Conservation (phyloP, 2,797 vertebrate genomes). For the Limosa lapponica region DNA sequence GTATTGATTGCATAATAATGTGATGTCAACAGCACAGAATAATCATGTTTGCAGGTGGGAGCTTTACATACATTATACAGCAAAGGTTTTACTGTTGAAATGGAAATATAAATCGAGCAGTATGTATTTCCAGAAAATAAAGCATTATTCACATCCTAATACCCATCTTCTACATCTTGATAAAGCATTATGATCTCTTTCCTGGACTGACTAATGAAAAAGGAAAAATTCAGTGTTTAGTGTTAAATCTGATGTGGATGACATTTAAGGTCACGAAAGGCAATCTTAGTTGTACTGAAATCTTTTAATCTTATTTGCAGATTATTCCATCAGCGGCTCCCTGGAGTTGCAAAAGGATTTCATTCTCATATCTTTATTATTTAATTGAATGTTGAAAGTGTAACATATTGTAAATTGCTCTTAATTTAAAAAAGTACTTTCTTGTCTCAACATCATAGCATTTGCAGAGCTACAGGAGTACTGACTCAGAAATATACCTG, state of each 20-base stretch:
- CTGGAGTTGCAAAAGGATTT: conserved; percentile 66
- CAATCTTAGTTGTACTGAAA: conserved; percentile 71
- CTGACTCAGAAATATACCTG: conserved; percentile 51
- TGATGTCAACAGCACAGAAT: conserved; percentile 8
- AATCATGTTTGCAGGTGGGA: conserved; percentile 42
- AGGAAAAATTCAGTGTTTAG: conserved; percentile 31
- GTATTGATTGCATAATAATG: conserved; percentile 54
- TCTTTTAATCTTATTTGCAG: conserved; percentile 78
- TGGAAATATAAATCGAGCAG: neutral
- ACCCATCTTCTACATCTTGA: neutral
- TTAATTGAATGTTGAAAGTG: conserved; percentile 65
- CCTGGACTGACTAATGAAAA: conserved; percentile 39
- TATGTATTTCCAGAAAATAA: conserved; percentile 22
- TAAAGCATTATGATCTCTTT: conserved; percentile 1
- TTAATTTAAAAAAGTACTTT: conserved; percentile 49
- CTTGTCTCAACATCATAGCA: neutral
- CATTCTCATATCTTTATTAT: conserved; percentile 76
- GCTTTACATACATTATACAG: conserved; percentile 31
- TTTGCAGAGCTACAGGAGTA: conserved; percentile 33
- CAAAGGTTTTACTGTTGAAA: neutral
- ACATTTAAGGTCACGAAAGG: conserved; percentile 72
- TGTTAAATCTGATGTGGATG: conserved; percentile 66
- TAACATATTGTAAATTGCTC: conserved; percentile 63
- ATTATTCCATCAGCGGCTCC: conserved; percentile 71
- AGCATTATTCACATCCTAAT: neutral